A percentile compares a stretch with the other conserved stretches of the same genome.
These are phyloP conservation scores for Herminia tarsipennalis DNA, from an alignment of 2,888 invertebrate genomes.

Conservation along the genomic window DNA sequence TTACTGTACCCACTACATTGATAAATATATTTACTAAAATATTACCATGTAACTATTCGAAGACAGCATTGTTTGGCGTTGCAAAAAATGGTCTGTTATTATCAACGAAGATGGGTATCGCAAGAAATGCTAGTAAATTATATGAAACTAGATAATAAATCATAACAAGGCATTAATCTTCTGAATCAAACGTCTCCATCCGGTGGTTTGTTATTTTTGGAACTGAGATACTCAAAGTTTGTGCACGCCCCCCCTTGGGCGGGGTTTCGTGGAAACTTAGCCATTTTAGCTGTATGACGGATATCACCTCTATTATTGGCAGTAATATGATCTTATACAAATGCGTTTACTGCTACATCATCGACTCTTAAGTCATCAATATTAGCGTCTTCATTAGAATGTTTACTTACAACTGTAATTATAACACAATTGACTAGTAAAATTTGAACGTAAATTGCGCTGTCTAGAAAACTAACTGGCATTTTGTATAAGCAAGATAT, in stretches of 20 bases:
- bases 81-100: constrained; percentile 36
- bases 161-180: constrained; percentile 48
- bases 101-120: constrained; percentile 20
- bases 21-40: constrained; percentile 19
- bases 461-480: too few species aligned
- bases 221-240: constrained; percentile 31
- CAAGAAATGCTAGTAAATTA: constrained; percentile 45
- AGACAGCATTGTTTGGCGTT: constrained; percentile 40
- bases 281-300: constrained; percentile 1
- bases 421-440: too few species aligned
- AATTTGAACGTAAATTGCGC: too few species aligned
- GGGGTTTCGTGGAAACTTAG: constrained; percentile 12
- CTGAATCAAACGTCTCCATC: constrained; percentile 46
- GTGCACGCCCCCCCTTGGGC: constrained; percentile 10
- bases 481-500: too few species aligned
- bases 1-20: background rate
- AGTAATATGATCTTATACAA: background rate
- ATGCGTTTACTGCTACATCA: background rate
- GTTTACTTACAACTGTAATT: too few species aligned
- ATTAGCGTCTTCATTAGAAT: too few species aligned
- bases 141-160: constrained; percentile 49
- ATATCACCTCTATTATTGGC: constrained; percentile 5
- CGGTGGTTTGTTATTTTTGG: constrained; percentile 39
- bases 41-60: constrained; percentile 26
- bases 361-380: too few species aligned